These are phyloP conservation scores for Hofmannophila pseudospretella DNA, from an alignment of 2,888 invertebrate species.

Conservation along the genomic window DNA sequence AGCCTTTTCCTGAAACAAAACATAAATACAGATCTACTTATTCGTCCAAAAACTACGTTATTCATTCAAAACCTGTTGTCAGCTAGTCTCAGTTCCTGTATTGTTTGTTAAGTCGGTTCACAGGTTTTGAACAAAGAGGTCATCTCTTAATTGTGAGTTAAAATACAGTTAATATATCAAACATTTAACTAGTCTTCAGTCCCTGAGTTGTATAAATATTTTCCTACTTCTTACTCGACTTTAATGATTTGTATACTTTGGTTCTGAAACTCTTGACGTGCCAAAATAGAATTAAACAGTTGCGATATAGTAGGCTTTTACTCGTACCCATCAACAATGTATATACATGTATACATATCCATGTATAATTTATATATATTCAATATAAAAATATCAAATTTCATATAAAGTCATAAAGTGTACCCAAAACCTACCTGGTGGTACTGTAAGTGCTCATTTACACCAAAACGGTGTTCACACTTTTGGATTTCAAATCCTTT, in stretches of 20 bases:
- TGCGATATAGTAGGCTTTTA: conserved; percentile 75
- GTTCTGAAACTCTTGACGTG: conserved; percentile 76
- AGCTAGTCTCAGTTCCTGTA: conserved; percentile 70
- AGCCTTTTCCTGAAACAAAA: conserved; percentile 50
- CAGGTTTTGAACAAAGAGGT: conserved; percentile 74
- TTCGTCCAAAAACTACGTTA: conserved; percentile 56
- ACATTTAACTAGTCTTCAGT: conserved; percentile 78
- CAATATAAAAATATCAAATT: conserved; percentile 78
- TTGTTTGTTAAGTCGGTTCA: conserved; percentile 55
- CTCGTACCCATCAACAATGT: conserved; percentile 77
- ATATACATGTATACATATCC: conserved; percentile 77
- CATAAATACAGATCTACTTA: conserved; percentile 52
- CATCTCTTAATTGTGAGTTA: conserved; percentile 69
- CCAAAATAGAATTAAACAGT: conserved; percentile 78
- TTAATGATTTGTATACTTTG: conserved; percentile 78
- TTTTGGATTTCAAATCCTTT: conserved; percentile 70
- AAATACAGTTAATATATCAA: conserved; percentile 77
- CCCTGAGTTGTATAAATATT: conserved; percentile 77
- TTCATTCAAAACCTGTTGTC: conserved; percentile 74
- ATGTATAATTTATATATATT: conserved; percentile 78
- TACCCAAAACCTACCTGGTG: conserved; percentile 78
- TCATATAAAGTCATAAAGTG: conserved; percentile 78
- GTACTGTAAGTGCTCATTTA: conserved; percentile 68
- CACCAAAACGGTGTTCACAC: conserved; percentile 69
- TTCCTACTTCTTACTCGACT: conserved; percentile 76